Evolutionary conservation across 2,888 invertebrate genomes (phyloP).

Genomic region (Criorhina ranunculi): DNA sequence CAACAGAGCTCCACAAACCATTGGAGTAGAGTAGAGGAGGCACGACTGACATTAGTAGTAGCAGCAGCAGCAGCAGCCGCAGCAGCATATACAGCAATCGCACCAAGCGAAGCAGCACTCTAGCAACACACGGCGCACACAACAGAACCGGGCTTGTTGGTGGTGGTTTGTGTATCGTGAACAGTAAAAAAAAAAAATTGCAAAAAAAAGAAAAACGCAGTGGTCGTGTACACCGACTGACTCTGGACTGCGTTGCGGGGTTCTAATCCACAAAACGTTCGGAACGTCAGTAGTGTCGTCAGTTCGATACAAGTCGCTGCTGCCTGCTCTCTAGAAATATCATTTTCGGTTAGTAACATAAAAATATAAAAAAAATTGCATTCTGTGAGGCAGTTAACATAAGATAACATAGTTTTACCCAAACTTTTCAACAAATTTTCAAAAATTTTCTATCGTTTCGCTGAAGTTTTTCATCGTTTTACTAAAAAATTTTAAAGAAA

Average conservation of each 20-base stretch:
- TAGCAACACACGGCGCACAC: conserved; percentile 75
- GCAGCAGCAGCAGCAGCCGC: conserved; percentile 64
- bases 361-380: conserved; percentile 63
- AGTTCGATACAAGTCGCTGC: conserved; percentile 80
- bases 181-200: conserved; percentile 61
- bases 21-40: conserved; percentile 75
- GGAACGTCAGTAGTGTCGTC: conserved; percentile 80
- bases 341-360: conserved; percentile 77
- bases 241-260: conserved; percentile 77
- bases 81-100: conserved; percentile 68
- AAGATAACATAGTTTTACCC: conserved; percentile 43
- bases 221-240: conserved; percentile 75
- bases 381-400: conserved; percentile 62
- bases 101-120: conserved; percentile 72
- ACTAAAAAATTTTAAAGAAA: conserved; percentile 22
- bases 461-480: conserved; percentile 17
- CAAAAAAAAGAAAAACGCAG: conserved; percentile 74
- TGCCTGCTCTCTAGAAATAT: conserved; percentile 78
- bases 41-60: conserved; percentile 74
- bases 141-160: conserved; percentile 69
- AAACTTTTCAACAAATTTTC: conserved; percentile 33
- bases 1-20: conserved; percentile 71
- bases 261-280: conserved; percentile 77
- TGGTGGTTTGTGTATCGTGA: conserved; percentile 76
- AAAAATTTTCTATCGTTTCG: conserved; percentile 18